These are phyloP conservation scores for Sebastes vulpes DNA, from an alignment of 2,797 vertebrate species.

Conservation along the genomic window DNA sequence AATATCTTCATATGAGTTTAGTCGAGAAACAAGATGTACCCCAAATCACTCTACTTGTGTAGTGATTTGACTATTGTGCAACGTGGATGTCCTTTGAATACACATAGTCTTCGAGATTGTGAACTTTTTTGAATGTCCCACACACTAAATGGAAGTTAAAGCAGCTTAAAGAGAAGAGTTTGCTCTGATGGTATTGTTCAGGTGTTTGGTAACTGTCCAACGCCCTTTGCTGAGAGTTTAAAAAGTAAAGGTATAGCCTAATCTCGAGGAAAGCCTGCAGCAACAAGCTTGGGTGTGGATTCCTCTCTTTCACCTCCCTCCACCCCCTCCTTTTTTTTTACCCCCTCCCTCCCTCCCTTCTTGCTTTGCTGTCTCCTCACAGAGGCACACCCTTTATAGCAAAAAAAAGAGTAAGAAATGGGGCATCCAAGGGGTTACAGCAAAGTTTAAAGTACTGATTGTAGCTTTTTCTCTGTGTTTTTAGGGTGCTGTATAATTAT, in stretches of 20 bases:
- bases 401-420: slow-evolving; percentile 11
- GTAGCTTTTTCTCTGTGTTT: neutral
- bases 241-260: slow-evolving; percentile 40
- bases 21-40: neutral
- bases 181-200: neutral
- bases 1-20: neutral
- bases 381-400: slow-evolving; percentile 77
- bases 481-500: neutral
- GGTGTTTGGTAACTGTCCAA: slow-evolving; percentile 21
- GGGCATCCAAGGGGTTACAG: neutral
- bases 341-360: slow-evolving; percentile 42
- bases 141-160: neutral
- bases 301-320: slow-evolving; percentile 58
- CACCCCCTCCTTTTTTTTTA: slow-evolving; percentile 34
- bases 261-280: slow-evolving; percentile 43
- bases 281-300: slow-evolving; percentile 80
- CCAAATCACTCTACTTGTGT: neutral
- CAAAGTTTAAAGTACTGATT: neutral
- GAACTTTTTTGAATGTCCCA: neutral
- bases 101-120: neutral
- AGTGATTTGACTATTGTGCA: slow-evolving; percentile 32
- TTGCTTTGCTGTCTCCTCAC: slow-evolving; percentile 69
- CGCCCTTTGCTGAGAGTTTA: slow-evolving; percentile 11
- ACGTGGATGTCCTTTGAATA: slow-evolving; percentile 42
- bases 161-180: neutral